Percentiles rank a stretch among this genome's conserved stretches.
Conservation (phyloP, 2,113 vertebrate species). For the Irena cyanogastra region DNA sequence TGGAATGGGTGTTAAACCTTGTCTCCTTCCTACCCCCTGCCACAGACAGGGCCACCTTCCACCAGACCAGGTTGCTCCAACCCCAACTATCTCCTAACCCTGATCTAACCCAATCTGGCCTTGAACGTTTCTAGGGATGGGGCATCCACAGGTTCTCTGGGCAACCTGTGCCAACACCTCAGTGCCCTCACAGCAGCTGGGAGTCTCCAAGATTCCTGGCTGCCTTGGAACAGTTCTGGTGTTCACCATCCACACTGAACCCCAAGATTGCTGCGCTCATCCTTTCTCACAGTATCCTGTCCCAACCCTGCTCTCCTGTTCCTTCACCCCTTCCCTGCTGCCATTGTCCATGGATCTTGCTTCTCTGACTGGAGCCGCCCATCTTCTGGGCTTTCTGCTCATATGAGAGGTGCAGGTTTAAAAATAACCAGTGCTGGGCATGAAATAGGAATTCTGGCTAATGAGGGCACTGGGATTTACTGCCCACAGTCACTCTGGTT, state of each 20-base stretch:
- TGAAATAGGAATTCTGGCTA: neutral
- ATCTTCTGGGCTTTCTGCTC: neutral
- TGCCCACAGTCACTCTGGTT: rapidly evolving
- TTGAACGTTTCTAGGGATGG: neutral
- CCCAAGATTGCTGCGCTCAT: rapidly evolving
- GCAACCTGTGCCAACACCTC: rapidly evolving
- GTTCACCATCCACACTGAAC: rapidly evolving
- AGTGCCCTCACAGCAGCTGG: too few relatives aligned
- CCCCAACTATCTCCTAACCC: neutral
- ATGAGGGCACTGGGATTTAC: neutral
- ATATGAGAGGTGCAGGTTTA: neutral
- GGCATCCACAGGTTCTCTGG: neutral
- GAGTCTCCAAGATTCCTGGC: neutral
- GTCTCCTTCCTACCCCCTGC: neutral
- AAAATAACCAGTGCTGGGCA: neutral
- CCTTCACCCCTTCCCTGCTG: neutral
- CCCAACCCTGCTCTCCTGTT: neutral
- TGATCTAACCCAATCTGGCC: neutral
- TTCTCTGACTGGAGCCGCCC: neutral
- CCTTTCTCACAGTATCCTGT: rapidly evolving
- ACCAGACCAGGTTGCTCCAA: neutral
- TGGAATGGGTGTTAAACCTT: neutral
- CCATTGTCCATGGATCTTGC: neutral
- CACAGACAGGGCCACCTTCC: neutral
- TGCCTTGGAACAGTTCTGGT: neutral